A percentile compares a stretch with the other conserved stretches of the same genome.
These are phyloP conservation scores for Micromesistius poutassou DNA, from an alignment of 2,797 vertebrate genomes.

Conservation along the genomic window DNA sequence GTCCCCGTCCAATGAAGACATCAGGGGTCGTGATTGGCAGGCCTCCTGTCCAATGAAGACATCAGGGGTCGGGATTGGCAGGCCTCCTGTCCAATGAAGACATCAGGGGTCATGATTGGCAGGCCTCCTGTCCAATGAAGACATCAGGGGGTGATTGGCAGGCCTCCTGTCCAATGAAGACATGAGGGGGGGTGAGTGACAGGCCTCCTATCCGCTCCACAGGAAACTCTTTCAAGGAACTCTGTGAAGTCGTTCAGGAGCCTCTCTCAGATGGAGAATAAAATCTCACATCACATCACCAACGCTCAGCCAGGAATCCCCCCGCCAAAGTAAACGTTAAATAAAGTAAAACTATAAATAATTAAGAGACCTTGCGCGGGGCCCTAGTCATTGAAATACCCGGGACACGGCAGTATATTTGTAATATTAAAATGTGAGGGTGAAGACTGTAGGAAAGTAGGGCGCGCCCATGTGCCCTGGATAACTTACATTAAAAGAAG, in stretches of 20 bases:
- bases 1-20: too few species aligned
- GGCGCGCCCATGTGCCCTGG: conserved; percentile 56
- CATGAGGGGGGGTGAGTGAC: neutral
- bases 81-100: too few species aligned
- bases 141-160: too few species aligned
- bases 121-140: too few species aligned
- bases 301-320: conserved; percentile 20
- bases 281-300: conserved; percentile 18
- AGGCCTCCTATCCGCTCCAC: neutral
- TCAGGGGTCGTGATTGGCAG: too few species aligned
- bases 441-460: conserved; percentile 51
- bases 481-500: conserved; percentile 56
- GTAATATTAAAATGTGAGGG: conserved; percentile 60
- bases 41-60: too few species aligned
- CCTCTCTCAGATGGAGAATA: neutral
- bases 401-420: conserved; percentile 56
- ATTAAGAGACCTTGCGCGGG: conserved; percentile 52
- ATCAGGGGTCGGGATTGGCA: too few species aligned
- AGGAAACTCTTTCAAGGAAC: conserved; percentile 6
- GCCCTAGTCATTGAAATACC: conserved; percentile 50
- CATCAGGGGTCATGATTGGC: too few species aligned
- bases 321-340: conserved; percentile 65
- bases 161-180: neutral
- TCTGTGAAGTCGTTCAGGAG: neutral
- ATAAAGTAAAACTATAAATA: conserved; percentile 55